Base-by-base conservation (phyloP, 2,113 vertebrate genomes). In the Notechis scutatus region DNA sequence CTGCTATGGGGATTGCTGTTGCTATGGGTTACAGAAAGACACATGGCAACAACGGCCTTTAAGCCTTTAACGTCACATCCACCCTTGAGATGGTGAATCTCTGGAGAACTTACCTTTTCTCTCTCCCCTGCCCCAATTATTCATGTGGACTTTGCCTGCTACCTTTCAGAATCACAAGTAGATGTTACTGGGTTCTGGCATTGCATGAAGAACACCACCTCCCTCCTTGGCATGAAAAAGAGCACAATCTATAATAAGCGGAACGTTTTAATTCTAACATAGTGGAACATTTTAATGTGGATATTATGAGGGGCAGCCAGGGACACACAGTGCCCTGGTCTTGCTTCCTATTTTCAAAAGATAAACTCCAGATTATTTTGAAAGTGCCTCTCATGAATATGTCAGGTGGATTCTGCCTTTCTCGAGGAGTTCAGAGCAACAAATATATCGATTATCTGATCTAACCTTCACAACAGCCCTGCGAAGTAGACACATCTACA, bases 21-120 rank as follows among this genome's bases (percentile, higher is more conserved):
- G 96, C 96, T 94, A 97, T n/a, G 96, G 96, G 96, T 97, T 96
- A 96, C 95, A 21, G 92, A 86, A 64, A 93, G 94, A 93, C 96
- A 93, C 94, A 93, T 90, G 47, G 95, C 93, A 92, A 88, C 93
- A 52, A 52, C 85, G 59, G 94, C 91, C 91, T 93, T 56, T 61
- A 94, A 95, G 94, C 91, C 91, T 93, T 56, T 61, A 94, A 95
- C 94, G 87, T 96, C 96, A 94, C 92, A 87, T 93, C 93, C 91
- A 95, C 92, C 88, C 59, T 93, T 90, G 55, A 92, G 94, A 91
- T 59, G 64, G 92, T 18, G n/a, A 87, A 92, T 96, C 96, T 95
- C 95, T 15, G 11, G 94, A 94, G 96, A 94, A 69, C 52, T 15
- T 45, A 93, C 94, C 90, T 93, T 96, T 93, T 86, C 91, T 90